Evolutionary conservation across 1,140 invertebrate genomes (phyloP).

Genomic region (Latrodectus geometricus): DNA sequence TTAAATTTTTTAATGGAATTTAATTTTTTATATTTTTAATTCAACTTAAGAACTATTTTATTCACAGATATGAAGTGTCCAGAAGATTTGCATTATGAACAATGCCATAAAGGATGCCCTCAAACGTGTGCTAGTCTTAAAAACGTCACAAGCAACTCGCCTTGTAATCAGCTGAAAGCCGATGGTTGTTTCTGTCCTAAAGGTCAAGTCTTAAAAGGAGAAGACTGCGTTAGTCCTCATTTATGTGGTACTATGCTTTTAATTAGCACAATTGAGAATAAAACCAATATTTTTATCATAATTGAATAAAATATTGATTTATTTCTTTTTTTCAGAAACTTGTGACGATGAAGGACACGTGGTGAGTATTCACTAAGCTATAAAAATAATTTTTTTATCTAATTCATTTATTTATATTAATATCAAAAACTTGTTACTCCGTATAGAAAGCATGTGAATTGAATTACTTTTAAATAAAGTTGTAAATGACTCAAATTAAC

Average conservation of each 20-base stretch:
- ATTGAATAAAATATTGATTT: neutral
- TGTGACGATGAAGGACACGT: conserved; percentile 78
- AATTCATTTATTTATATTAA: too few relatives aligned
- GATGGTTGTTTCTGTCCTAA: conserved; percentile 88
- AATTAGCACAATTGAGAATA: neutral
- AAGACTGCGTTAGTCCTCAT: conserved; percentile 73
- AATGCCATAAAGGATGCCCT: conserved; percentile 77
- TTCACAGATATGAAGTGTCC: conserved; percentile 65
- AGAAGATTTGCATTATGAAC: conserved; percentile 75
- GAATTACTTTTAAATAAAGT: too few relatives aligned
- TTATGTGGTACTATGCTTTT: conserved; percentile 70
- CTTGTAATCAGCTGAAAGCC: conserved; percentile 68
- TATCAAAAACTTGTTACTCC: too few relatives aligned
- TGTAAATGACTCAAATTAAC: too few relatives aligned
- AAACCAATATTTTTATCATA: neutral
- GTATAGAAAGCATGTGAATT: too few relatives aligned
- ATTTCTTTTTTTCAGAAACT: conserved; percentile 67
- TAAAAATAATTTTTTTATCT: neutral
- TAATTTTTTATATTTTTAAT: too few relatives aligned
- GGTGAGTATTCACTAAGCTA: conserved; percentile 63
- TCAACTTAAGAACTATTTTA: neutral
- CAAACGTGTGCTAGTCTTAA: conserved; percentile 76
- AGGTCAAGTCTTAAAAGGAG: conserved; percentile 75
- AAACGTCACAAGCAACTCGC: conserved; percentile 54
- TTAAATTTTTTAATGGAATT: too few relatives aligned